Base-by-base conservation (phyloP, 2,888 invertebrate genomes). In the Zelleria hepariella region DNA sequence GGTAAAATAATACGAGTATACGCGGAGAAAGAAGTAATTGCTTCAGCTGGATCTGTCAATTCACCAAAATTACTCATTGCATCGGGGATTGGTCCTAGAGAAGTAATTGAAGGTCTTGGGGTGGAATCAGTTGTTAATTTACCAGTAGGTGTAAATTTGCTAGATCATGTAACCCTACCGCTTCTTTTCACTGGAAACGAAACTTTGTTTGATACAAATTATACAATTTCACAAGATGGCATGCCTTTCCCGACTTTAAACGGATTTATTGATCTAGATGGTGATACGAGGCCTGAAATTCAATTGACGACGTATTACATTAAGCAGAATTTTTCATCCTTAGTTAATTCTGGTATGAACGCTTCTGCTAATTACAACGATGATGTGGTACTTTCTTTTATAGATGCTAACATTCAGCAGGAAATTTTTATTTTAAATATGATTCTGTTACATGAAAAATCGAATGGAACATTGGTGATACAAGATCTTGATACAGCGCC, bases 21-120 rank as follows among this genome's bases (percentile, higher is more conserved):
- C 47, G 61, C 62, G 2, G 51, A 47, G n/a, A 49, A 20, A 20
- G 62, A 62, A 47, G 56, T 61, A 0, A 57, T 62, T 1, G 5
- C 61, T 20, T 62, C 59, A 0, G 61, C 58, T 18, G 61, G 62
- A 5, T 42, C 58, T 8, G 53, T 56, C 2, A 56, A 58, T 21
- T 51, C 62, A 32, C 61, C 62, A 8, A 55, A 62, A 18, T 21
- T 62, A 21, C 51, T 62, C 20, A 58, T 62, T 27, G 21, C 59
- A 26, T 62, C 62, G 5, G 62, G 62, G 1, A 58, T 62, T 47
- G 62, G 62, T 5, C 59, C 58, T 8, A 27, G 53, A 32, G 23
- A 56, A 53, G 42, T 58, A 5, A 54, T 62, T 10, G 26, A 57
- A 23, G 7, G 8, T 8, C 25, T 53, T 24, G 32, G n/a, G 21